These are phyloP conservation scores for Masticophis lateralis DNA, from an alignment of 2,797 vertebrate species.

Conservation along the genomic window DNA sequence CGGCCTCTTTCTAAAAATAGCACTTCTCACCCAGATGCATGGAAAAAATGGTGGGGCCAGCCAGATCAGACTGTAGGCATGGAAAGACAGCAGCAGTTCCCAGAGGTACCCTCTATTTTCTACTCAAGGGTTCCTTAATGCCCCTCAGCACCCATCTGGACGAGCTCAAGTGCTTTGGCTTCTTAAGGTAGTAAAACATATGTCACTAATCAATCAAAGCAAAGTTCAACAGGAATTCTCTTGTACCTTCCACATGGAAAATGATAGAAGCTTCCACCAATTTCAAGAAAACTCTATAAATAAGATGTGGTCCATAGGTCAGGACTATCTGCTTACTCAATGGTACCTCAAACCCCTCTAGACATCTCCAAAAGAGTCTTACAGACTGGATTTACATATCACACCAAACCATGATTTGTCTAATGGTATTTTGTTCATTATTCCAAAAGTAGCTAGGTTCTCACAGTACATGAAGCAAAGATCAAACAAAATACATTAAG, in stretches of 20 bases:
- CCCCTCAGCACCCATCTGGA: neutral
- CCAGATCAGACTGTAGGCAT: neutral
- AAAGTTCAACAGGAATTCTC: neutral
- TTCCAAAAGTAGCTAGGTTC: neutral
- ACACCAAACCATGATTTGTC: neutral
- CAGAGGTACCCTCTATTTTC: neutral
- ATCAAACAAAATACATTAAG: neutral
- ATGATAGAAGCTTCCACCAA: neutral
- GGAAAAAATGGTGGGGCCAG: slow-evolving; percentile 10
- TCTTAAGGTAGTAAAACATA: neutral
- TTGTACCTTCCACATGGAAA: neutral
- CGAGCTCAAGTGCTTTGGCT: neutral
- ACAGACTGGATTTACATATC: neutral
- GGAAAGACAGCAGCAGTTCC: neutral
- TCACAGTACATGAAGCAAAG: neutral
- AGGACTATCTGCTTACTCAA: neutral
- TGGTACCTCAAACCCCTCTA: neutral
- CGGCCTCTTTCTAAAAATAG: slow-evolving; percentile 38
- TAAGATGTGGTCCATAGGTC: too few relatives aligned
- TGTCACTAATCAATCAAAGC: neutral
- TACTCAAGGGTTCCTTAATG: neutral
- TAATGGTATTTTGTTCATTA: neutral
- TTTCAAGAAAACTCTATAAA: neutral
- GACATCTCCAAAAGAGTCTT: neutral
- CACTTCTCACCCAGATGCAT: slow-evolving; percentile 33